Conservation (phyloP, 2,113 vertebrate species). For the Alouatta palliata region DNA sequence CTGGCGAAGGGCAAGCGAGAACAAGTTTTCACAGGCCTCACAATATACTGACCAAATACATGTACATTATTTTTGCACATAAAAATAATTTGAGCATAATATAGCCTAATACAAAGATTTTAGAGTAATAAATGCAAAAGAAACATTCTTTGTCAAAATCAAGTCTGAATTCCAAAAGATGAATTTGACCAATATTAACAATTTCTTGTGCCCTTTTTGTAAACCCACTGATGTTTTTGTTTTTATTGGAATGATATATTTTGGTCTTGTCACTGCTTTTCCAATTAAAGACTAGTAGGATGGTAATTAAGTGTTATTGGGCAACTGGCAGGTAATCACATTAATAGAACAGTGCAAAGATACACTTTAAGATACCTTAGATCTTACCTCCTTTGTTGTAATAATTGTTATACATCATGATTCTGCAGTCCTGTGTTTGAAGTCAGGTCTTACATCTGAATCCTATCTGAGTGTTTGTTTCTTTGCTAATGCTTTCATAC, state of each 20-base stretch:
- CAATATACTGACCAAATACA: not conserved
- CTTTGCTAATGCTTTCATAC: not conserved
- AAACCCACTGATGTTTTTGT: constrained; percentile 3
- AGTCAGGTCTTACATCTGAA: not conserved
- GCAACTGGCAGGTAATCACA: not conserved
- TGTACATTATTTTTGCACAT: not conserved
- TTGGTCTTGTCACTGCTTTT: not conserved
- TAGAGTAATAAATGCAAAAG: constrained; percentile 23
- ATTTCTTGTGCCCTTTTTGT: not conserved
- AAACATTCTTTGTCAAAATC: constrained; percentile 26
- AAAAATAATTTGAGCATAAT: not conserved
- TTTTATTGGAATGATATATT: not conserved
- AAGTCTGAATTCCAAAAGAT: constrained; percentile 38
- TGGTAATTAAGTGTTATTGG: not conserved
- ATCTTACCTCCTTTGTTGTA: not conserved
- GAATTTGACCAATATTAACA: not conserved
- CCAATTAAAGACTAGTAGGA: not conserved
- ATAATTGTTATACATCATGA: not conserved
- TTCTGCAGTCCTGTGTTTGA: not conserved
- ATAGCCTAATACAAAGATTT: not conserved
- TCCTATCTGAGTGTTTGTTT: not conserved
- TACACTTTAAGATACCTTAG: not conserved
- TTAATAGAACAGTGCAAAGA: not conserved
- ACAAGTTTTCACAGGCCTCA: not conserved
- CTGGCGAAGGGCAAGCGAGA: not conserved